Conservation (phyloP, 2,797 vertebrate genomes). For the Macropodus opercularis region DNA sequence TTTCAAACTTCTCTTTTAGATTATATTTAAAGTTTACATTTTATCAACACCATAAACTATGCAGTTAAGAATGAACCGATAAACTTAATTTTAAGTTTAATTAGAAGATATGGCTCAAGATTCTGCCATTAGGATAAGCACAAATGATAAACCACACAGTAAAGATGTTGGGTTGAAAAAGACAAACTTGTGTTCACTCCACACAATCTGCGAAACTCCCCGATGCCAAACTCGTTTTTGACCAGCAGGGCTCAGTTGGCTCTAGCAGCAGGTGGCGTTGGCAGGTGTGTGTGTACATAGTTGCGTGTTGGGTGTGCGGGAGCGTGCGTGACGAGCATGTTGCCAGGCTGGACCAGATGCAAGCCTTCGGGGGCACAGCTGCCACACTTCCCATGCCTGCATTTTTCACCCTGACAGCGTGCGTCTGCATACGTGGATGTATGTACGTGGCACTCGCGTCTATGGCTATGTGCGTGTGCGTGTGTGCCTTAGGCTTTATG, state of each 20-base stretch:
- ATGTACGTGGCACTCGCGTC: constrained; percentile 1
- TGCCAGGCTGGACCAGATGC: constrained; percentile 77
- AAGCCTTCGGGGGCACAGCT: constrained; percentile 75
- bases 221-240: constrained; percentile 54
- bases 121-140: constrained; percentile 19
- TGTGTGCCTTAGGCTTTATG: constrained; percentile 24
- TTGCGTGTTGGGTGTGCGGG: constrained; percentile 23
- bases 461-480: constrained; percentile 15
- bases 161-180: constrained; percentile 37
- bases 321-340: constrained; percentile 23
- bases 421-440: constrained; percentile 34
- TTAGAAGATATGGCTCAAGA: constrained; percentile 9
- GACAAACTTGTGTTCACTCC: constrained; percentile 16
- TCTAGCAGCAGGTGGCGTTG: constrained; percentile 60
- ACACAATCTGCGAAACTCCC: constrained; percentile 32
- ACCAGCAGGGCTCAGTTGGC: constrained; percentile 44
- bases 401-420: constrained; percentile 60
- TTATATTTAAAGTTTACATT: constrained; percentile 22
- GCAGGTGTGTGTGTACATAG: constrained; percentile 53
- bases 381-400: constrained; percentile 55
- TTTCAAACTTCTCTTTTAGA: constrained; percentile 23
- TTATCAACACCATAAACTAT: constrained; percentile 20
- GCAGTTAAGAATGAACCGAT: constrained; percentile 20
- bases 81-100: not conserved
- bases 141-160: constrained; percentile 11